Evolutionary conservation across 2,113 vertebrate species (phyloP), one percentile per base, ranked within the genome.

Genomic region (Tetrao urogallus): DNA sequence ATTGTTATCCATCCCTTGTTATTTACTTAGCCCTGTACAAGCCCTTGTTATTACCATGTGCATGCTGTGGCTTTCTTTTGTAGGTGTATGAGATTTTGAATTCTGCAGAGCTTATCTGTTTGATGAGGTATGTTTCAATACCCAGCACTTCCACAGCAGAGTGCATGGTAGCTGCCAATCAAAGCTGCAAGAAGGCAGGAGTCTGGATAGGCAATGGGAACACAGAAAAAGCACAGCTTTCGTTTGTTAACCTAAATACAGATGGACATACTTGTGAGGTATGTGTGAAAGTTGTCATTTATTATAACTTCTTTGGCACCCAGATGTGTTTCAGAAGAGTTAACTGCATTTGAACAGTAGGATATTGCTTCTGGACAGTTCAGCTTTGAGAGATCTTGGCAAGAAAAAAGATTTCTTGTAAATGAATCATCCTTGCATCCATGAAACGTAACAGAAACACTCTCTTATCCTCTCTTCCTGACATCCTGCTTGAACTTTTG

Each of bases 21-120:
- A 36, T 48, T 40, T 43, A 16, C 70, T 86, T 76, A 7, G 71
- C 10, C 1, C 61, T 48, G n/a, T 50, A n/a, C 10, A 36, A 70
- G 30, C 64, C 47, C 12, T 56, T 66, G 52, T 65, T 69, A 11
- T 45, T 66, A 70, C 56, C 22, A 4, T 24, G 42, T 40, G 34
- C 10, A 1, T 69, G 27, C 64, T 90, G 40, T 90, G 81, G 6
- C 86, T 66, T 92, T 61, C 90, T 81, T 81, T 74, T 93, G 34
- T 82, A 98, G 99, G 98, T 99, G 82, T 99, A 99, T 96, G 98
- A 99, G 30, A 95, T 98, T 90, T 97, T 99, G 97, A 99, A 98
- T 75, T 99, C 99, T 6, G 98, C 98, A 28, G 98, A 98, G 66
- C 98, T 99, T 83, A 90, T 99, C 94, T 99, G 99, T 95, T 97